phyloP scores from a whole-genome alignment of 2,113 vertebrate species.

The Cichladusa arquata region DNA sequence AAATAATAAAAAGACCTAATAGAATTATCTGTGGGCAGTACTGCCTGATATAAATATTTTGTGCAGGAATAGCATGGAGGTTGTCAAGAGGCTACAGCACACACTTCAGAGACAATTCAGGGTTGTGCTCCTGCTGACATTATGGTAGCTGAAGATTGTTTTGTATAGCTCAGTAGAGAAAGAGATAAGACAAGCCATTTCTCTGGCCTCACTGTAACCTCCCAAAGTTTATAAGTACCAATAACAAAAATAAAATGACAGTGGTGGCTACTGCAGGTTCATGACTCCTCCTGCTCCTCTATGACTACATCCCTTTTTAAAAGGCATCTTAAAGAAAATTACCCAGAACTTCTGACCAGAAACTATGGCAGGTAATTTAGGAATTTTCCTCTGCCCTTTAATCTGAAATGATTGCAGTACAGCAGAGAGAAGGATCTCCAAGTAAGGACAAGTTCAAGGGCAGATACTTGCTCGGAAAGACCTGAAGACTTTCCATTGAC shows the following conservation, averaged over 20 bases:
- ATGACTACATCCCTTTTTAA: background rate
- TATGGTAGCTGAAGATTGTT: background rate
- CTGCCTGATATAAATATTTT: background rate
- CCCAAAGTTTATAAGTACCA: background rate
- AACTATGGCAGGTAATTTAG: background rate
- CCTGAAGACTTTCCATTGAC: background rate
- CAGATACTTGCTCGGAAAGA: accelerated
- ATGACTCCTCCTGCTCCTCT: background rate
- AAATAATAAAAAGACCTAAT: background rate
- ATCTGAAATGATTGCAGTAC: background rate
- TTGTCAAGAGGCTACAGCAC: background rate
- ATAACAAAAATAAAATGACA: background rate
- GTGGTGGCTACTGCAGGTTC: background rate
- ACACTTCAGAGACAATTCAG: background rate
- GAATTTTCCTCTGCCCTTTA: background rate
- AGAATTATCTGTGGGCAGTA: background rate
- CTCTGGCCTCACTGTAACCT: background rate
- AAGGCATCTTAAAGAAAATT: background rate
- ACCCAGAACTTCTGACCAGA: background rate
- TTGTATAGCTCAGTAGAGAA: background rate
- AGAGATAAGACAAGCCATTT: background rate
- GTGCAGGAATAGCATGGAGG: background rate
- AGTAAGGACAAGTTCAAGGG: background rate
- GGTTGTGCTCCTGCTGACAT: background rate
- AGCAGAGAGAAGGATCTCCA: background rate